Conservation (phyloP, 2,113 vertebrate species). For the Atractosteus spatula region DNA sequence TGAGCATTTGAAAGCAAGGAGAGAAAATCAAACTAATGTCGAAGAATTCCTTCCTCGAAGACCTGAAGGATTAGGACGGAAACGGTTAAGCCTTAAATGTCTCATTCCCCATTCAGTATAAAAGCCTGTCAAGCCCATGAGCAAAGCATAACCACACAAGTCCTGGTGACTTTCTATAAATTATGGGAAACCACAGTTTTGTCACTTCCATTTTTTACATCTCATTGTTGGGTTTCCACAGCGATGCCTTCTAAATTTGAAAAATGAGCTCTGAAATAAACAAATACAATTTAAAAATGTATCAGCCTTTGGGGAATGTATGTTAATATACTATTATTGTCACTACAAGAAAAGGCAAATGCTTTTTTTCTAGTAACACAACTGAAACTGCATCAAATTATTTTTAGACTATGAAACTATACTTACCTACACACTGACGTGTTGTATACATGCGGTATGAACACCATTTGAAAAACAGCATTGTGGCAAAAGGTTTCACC, state of each 20-base stretch:
- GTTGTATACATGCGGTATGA: no score
- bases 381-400: no score
- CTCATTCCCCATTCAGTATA: conserved; percentile 17
- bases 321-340: background rate
- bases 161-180: conserved; percentile 20
- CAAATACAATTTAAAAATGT: conserved; percentile 19
- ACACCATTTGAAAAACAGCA: no score
- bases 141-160: conserved; percentile 21
- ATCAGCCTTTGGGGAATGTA: conserved; percentile 18
- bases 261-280: conserved; percentile 25
- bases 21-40: no score
- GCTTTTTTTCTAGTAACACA: no score
- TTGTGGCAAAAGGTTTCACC: no score
- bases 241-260: conserved; percentile 8
- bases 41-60: no score
- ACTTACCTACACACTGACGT: no score
- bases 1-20: no score
- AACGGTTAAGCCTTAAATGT: conserved; percentile 13
- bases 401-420: no score
- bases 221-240: conserved; percentile 16
- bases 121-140: conserved; percentile 12
- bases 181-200: conserved; percentile 20
- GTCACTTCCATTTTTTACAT: conserved; percentile 29
- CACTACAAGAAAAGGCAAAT: background rate
- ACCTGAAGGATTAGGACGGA: background rate